Conservation (phyloP, 2,888 invertebrate genomes). For the Nebria brevicollis region DNA sequence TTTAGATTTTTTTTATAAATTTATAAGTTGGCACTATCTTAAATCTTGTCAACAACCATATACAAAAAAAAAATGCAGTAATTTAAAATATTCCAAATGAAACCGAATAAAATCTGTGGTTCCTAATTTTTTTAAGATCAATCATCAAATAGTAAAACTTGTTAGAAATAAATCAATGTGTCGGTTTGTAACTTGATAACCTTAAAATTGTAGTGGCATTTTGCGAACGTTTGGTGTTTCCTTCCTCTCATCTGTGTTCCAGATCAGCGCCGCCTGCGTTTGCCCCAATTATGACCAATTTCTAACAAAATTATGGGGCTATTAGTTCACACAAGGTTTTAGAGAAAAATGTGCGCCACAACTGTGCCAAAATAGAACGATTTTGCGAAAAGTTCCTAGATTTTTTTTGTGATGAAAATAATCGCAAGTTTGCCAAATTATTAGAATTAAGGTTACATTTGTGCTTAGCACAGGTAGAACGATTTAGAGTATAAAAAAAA, state of each 20-base stretch:
- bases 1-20: neutral
- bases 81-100: neutral
- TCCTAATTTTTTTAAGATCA: neutral
- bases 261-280: neutral
- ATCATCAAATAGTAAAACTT: neutral
- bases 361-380: neutral
- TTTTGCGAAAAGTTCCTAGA: neutral
- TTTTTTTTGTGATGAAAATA: neutral
- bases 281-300: constrained; percentile 21
- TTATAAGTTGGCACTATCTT: neutral
- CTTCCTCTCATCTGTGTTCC: constrained; percentile 2
- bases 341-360: neutral
- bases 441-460: neutral
- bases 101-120: neutral
- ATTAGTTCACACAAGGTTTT: constrained; percentile 12
- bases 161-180: neutral
- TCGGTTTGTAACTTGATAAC: constrained; percentile 1
- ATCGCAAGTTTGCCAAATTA: neutral
- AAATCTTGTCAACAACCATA: neutral
- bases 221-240: neutral
- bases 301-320: constrained; percentile 19
- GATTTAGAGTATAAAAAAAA: neutral
- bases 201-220: neutral
- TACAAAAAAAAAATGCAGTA: neutral
- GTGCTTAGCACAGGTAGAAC: neutral